Evolutionary conservation across 2,797 vertebrate species (phyloP), one percentile per base, ranked within the genome.

Genomic region (Gobionotothen gibberifrons): DNA sequence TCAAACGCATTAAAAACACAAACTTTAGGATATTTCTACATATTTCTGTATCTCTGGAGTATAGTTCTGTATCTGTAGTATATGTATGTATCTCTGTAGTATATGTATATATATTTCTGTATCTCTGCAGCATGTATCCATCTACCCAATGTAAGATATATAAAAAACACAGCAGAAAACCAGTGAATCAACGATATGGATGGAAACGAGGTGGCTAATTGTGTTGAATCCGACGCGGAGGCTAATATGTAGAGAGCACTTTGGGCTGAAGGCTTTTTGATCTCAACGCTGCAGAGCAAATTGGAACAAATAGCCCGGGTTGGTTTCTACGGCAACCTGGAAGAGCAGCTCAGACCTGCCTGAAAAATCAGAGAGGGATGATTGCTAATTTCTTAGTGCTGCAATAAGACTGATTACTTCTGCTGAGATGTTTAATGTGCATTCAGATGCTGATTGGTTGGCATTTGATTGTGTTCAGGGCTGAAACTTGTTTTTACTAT

Each of bases 241-340:
- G 82, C 84, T 85, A 88, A 90, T 84, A 82, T 58, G 72, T 78
- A 75, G 68, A 72, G 81, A 83, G 80, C 79, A 76, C 80, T 80
- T 85, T 67, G 58, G 74, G 69, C 12, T 75, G 66, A 62, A 15
- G 53, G 83, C 82, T 87, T 85, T 91, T 90, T 91, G 89, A 93
- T 91, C 86, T 87, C 72, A 9, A 75, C 76, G 66, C 83, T 72
- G 66, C 81, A 46, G 66, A 88, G 87, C 90, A 90, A 91, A 92
- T 91, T 92, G 85, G 89, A 91, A 93, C 90, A 89, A 92, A 93
- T 87, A 80, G 85, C 73, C 86, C 21, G 72, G 60, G 39, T 32
- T 40, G 81, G 93, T 94, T 93, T 89, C 93, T 89, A 90, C 22
- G 83, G 90, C 89, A 93, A 94, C 93, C 81, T 71, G 76, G 73